A percentile compares a stretch with the other conserved stretches of the same genome.
These are phyloP conservation scores for Lichenostomus cassidix DNA, from an alignment of 2,113 vertebrate genomes.

Conservation along the genomic window DNA sequence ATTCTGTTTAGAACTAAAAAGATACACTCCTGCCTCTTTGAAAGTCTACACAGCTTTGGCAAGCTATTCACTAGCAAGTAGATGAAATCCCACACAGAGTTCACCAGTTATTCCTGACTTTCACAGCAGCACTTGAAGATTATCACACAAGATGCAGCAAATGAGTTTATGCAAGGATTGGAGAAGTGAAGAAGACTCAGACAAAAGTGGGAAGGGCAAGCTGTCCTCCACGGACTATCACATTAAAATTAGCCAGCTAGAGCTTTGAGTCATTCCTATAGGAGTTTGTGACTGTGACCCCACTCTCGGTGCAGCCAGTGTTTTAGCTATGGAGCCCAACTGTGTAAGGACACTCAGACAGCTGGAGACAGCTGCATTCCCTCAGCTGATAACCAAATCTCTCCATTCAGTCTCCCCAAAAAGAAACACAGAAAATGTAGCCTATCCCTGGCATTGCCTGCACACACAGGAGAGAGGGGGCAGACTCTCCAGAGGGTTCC, in stretches of 20 bases:
- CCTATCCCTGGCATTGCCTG: neutral
- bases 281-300: neutral
- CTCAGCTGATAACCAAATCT: constrained; percentile 17
- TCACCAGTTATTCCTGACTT: neutral
- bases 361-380: constrained; percentile 15
- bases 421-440: neutral
- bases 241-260: neutral
- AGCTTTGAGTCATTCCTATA: neutral
- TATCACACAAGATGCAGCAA: constrained; percentile 9
- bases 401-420: neutral
- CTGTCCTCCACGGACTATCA: neutral
- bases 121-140: constrained; percentile 9
- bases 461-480: neutral
- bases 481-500: neutral
- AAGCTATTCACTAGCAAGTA: neutral
- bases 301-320: neutral
- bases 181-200: neutral
- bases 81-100: neutral
- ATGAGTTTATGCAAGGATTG: neutral
- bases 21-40: neutral
- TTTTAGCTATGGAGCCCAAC: neutral
- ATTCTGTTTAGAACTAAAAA: neutral
- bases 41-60: neutral
- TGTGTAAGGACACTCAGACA: neutral
- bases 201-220: neutral